Conservation (phyloP, 2,113 vertebrate species). For the Ardeotis arabs region DNA sequence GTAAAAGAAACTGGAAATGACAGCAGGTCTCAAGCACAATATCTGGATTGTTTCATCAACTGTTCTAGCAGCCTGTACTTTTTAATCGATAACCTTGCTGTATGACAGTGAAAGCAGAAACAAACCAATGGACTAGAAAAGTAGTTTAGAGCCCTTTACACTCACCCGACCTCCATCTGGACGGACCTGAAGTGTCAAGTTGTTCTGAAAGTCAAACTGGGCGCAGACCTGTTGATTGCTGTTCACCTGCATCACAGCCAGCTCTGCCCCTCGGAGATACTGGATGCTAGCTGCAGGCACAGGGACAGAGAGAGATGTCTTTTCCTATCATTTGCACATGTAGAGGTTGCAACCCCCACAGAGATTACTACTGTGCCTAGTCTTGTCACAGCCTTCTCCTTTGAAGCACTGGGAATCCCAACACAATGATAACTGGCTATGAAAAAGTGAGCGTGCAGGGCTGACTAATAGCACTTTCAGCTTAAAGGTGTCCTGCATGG, state of each 20-base stretch:
- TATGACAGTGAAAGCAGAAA: not conserved
- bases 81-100: not conserved
- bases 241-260: conserved; percentile 72
- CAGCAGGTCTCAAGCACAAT: not conserved
- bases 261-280: conserved; percentile 67
- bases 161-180: conserved; percentile 67
- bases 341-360: not conserved
- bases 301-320: not conserved
- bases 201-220: conserved; percentile 74
- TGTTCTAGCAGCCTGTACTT: not conserved
- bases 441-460: accelerated
- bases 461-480: not conserved
- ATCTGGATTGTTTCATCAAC: not conserved
- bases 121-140: not conserved
- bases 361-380: not conserved
- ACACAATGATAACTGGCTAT: not conserved
- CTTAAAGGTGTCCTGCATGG: not conserved
- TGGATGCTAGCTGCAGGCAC: conserved; percentile 71
- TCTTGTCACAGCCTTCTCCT: not conserved
- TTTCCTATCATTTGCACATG: accelerated
- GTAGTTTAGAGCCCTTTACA: not conserved
- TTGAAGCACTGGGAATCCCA: not conserved
- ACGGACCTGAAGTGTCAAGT: conserved; percentile 50
- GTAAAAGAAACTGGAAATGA: not conserved
- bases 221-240: conserved; percentile 70